phyloP scores from a whole-genome alignment of 1,140 invertebrate genomes.

The Nomia melanderi region DNA sequence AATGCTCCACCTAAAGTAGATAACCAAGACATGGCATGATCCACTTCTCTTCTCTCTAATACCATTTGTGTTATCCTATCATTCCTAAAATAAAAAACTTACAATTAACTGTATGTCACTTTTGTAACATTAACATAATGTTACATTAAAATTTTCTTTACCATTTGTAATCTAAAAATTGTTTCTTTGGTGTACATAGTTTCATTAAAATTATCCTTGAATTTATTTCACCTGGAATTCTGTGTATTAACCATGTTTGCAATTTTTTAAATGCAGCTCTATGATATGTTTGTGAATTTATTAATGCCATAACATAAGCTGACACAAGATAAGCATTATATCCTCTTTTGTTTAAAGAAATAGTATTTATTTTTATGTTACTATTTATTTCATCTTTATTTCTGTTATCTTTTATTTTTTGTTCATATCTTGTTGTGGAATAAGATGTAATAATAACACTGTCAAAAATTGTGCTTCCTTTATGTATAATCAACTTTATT shows the following conservation, averaged over 20 bases:
- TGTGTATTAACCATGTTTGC: slow-evolving; percentile 26
- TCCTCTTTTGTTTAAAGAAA: slow-evolving; percentile 64
- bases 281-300: slow-evolving; percentile 66
- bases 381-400: slow-evolving; percentile 21
- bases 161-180: slow-evolving; percentile 87
- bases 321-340: slow-evolving; percentile 72
- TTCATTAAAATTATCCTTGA: slow-evolving; percentile 66
- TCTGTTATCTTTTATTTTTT: slow-evolving; percentile 6
- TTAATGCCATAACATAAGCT: slow-evolving; percentile 61
- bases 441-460: slow-evolving; percentile 47
- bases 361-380: slow-evolving; percentile 28
- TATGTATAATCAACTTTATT: slow-evolving; percentile 58
- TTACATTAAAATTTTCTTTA: slow-evolving; percentile 73
- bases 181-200: slow-evolving; percentile 79
- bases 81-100: slow-evolving; percentile 69
- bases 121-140: background rate
- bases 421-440: slow-evolving; percentile 16
- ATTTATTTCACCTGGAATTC: background rate
- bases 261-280: slow-evolving; percentile 57
- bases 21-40: slow-evolving; percentile 94
- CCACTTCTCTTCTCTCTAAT: slow-evolving; percentile 87
- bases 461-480: slow-evolving; percentile 55
- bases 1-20: slow-evolving; percentile 98
- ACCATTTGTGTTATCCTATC: slow-evolving; percentile 76
- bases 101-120: background rate